These are phyloP conservation scores for Erithacus rubecula DNA, from an alignment of 2,797 vertebrate genomes.

Conservation along the genomic window DNA sequence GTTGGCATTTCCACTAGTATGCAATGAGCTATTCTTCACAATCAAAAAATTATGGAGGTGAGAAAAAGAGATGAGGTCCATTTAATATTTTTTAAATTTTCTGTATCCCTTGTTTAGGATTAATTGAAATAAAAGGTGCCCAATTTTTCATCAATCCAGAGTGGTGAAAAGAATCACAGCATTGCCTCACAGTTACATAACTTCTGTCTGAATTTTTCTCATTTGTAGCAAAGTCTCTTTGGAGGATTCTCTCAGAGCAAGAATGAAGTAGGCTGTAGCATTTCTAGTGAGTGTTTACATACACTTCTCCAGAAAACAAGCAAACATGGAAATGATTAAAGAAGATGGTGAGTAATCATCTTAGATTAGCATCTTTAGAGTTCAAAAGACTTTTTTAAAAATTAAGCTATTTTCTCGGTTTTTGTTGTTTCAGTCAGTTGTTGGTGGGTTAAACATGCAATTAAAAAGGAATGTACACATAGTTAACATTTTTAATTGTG, in stretches of 20 bases:
- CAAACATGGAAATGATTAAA: not conserved
- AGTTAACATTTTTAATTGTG: not conserved
- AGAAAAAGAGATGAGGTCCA: not conserved
- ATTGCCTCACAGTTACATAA: not conserved
- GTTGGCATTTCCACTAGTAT: not conserved
- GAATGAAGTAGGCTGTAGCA: not conserved
- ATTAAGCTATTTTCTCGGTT: not conserved
- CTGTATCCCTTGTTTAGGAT: not conserved
- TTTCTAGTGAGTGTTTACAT: not conserved
- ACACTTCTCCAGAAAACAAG: not conserved
- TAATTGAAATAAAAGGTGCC: not conserved
- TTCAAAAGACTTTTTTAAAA: not conserved
- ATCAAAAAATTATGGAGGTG: not conserved
- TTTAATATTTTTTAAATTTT: not conserved
- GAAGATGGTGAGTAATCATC: not conserved
- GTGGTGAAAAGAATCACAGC: not conserved
- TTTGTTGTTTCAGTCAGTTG: not conserved
- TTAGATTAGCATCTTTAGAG: not conserved
- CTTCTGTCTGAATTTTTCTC: not conserved
- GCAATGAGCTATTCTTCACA: not conserved
- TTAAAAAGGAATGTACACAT: not conserved
- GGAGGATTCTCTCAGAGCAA: not conserved
- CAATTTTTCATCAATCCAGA: not conserved
- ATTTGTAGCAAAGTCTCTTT: not conserved
- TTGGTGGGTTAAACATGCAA: not conserved